Evolutionary conservation across 2,113 vertebrate genomes (phyloP).

Genomic region (Neotoma lepida): DNA sequence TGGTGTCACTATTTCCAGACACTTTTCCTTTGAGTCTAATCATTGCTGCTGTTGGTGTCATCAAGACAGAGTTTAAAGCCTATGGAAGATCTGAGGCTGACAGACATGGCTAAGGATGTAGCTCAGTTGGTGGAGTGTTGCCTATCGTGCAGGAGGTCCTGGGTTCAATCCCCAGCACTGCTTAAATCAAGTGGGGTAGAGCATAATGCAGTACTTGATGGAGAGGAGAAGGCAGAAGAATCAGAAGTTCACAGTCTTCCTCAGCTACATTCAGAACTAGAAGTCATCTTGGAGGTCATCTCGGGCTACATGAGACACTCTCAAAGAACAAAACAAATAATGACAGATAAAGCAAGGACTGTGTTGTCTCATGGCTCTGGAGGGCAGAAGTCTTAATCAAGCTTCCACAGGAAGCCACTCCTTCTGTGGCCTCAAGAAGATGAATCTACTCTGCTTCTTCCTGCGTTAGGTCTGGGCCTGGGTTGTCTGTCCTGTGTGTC

Average conservation of each 20-base stretch:
- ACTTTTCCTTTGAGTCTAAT: background rate
- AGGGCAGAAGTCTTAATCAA: background rate
- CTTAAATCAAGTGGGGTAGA: background rate
- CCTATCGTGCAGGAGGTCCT: background rate
- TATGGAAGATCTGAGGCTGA: background rate
- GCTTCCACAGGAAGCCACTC: background rate
- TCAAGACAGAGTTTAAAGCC: background rate
- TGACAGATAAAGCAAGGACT: background rate
- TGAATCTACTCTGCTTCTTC: background rate
- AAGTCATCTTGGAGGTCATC: background rate
- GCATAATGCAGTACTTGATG: background rate
- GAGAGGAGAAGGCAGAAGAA: background rate
- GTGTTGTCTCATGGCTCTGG: background rate
- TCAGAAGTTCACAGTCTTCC: background rate
- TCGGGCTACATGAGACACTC: background rate
- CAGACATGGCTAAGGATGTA: background rate
- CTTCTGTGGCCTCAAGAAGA: background rate
- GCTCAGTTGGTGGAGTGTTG: background rate
- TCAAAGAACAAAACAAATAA: background rate
- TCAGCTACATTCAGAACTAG: background rate
- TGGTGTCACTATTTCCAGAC: background rate
- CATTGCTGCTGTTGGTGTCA: background rate
- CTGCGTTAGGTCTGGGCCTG: background rate
- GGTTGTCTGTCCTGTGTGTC: background rate
- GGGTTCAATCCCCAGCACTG: background rate